These are phyloP conservation scores for Ambastaia sidthimunki DNA, from an alignment of 2,797 vertebrate genomes.

Conservation along the genomic window DNA sequence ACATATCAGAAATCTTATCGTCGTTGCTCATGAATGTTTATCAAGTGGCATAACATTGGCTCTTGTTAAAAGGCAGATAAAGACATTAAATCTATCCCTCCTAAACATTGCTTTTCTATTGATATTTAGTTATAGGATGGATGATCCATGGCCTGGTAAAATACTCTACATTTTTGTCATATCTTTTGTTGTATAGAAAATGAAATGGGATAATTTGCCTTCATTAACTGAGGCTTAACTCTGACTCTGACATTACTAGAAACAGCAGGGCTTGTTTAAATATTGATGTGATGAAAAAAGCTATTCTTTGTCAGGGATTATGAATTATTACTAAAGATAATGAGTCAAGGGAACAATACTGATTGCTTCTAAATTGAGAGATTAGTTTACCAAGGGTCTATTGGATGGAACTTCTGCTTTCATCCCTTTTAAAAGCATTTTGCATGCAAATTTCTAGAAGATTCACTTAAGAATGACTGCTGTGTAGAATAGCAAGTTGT, in stretches of 20 bases:
- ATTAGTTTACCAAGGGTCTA: slow-evolving; percentile 49
- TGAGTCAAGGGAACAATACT: slow-evolving; percentile 39
- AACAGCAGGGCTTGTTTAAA: slow-evolving; percentile 54
- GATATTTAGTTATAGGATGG: background rate
- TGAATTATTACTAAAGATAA: slow-evolving; percentile 68
- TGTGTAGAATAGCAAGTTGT: slow-evolving; percentile 16
- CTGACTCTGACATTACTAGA: slow-evolving; percentile 58
- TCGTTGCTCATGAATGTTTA: background rate
- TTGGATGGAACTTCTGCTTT: slow-evolving; percentile 47
- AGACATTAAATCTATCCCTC: background rate
- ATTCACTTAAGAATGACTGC: slow-evolving; percentile 45
- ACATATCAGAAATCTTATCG: background rate
- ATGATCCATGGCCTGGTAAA: slow-evolving; percentile 6
- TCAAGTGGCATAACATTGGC: background rate
- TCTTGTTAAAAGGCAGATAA: background rate
- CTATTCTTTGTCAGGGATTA: slow-evolving; percentile 61
- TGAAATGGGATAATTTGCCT: slow-evolving; percentile 43
- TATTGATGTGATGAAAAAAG: slow-evolving; percentile 52
- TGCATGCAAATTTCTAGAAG: slow-evolving; percentile 32
- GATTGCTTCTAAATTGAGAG: slow-evolving; percentile 57
- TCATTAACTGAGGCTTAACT: slow-evolving; percentile 52
- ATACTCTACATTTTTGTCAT: background rate
- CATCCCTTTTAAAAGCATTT: slow-evolving; percentile 37
- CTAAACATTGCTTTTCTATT: slow-evolving; percentile 2
- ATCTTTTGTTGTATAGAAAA: slow-evolving; percentile 21